phyloP scores from a whole-genome alignment of 2,113 vertebrate species.

The Epinephelus lanceolatus region DNA sequence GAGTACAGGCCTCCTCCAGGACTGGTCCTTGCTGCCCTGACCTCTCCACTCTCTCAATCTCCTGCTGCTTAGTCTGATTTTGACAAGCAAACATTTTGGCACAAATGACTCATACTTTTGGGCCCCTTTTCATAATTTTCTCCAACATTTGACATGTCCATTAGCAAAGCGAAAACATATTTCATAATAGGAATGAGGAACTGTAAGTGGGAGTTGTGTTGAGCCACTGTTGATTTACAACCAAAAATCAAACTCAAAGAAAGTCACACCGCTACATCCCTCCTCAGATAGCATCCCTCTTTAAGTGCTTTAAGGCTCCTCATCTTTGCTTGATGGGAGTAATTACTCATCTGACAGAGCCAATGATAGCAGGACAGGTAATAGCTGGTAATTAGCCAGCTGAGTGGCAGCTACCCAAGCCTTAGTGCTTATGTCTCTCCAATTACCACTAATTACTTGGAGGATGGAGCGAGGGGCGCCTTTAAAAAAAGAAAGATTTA shows the following conservation, averaged over 20 bases:
- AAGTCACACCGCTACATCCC: neutral
- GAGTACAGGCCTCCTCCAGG: neutral
- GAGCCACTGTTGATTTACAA: conserved; percentile 9
- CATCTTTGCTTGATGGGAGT: conserved; percentile 60
- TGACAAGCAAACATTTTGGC: neutral
- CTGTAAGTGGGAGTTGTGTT: conserved; percentile 10
- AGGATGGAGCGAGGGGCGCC: conserved; percentile 1
- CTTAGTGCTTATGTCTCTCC: conserved; percentile 49
- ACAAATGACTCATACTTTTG: neutral
- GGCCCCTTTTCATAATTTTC: neutral
- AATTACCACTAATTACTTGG: conserved; percentile 65
- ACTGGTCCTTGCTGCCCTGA: neutral
- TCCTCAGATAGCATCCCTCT: conserved; percentile 31
- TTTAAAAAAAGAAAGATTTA: conserved; percentile 47
- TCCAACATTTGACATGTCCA: neutral
- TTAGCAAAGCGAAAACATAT: conserved; percentile 9
- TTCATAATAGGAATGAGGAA: neutral
- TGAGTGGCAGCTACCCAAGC: conserved; percentile 72
- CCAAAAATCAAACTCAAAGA: conserved; percentile 10
- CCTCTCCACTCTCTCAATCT: neutral
- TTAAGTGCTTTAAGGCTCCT: conserved; percentile 43
- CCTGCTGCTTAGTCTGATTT: neutral
- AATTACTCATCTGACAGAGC: conserved; percentile 68
- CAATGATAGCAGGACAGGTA: conserved; percentile 73
- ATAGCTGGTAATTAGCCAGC: conserved; percentile 73